A percentile compares a stretch with the other conserved stretches of the same genome.
Conservation (phyloP, 2,888 invertebrate species). For the Heliothis peltigera region DNA sequence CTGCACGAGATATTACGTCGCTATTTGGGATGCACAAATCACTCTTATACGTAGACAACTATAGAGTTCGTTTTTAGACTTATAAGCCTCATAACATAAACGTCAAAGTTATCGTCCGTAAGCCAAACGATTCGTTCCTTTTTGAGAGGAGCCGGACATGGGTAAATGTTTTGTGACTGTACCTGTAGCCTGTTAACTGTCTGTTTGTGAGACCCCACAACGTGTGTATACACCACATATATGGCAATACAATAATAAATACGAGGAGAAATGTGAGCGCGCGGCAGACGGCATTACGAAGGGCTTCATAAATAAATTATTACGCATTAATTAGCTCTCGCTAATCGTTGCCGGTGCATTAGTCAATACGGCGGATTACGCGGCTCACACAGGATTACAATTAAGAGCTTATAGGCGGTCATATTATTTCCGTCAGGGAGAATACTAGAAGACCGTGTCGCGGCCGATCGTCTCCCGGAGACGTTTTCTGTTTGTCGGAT, state of each 20-base stretch:
- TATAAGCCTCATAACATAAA: too few relatives aligned
- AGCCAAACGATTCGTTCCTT: too few relatives aligned
- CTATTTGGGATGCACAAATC: not conserved
- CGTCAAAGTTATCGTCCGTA: too few relatives aligned
- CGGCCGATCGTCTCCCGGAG: not conserved
- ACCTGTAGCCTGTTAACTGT: too few relatives aligned
- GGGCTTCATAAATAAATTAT: constrained; percentile 44
- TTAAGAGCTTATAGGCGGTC: constrained; percentile 1
- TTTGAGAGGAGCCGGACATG: too few relatives aligned
- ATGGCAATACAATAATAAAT: not conserved
- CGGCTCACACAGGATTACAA: not conserved
- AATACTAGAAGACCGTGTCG: not conserved
- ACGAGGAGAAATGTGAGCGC: not conserved
- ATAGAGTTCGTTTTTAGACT: too few relatives aligned
- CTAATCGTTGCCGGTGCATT: constrained; percentile 35
- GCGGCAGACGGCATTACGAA: constrained; percentile 2
- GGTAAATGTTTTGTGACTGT: too few relatives aligned
- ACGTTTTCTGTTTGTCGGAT: not conserved
- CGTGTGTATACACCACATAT: too few relatives aligned
- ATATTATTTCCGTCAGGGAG: not conserved
- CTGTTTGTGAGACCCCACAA: too few relatives aligned
- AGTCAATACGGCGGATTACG: constrained; percentile 19
- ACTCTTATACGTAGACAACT: too few relatives aligned
- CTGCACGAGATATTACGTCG: not conserved
- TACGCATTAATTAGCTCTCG: constrained; percentile 28